Base-by-base conservation (phyloP, 2,797 vertebrate species). In the Syndactyla subalaris region DNA sequence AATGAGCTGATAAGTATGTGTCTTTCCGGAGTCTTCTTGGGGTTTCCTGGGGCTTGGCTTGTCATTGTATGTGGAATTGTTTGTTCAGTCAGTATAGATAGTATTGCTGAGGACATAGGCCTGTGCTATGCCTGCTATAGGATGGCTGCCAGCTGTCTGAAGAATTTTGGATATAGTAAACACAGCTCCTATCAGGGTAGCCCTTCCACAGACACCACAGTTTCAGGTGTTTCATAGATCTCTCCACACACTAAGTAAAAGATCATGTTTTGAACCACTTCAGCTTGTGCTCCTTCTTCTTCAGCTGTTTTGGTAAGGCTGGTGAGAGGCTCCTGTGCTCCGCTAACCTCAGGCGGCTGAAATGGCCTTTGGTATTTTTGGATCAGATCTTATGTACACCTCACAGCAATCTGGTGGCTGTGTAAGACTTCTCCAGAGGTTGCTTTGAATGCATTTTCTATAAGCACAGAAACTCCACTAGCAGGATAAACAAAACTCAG, bases 151-250 rank as follows among this genome's bases (percentile, higher is more conserved):
- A 75, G 29, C 18, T 39, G 15, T 10, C 10, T 71, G 54, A 70
- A 90, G n/a, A 78, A 13, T 46, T 79, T 38, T 52, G 39, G 10
- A 5, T 13, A 2, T 5, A 21, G 68, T 9, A 85, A 85, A 57
- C 5, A n/a, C 5, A n/a, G 3, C 6, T 62, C 36, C 39, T 41
- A 0, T 41, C 8, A 30, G 13, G n/a, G 17, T 20, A 59, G 30
- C 14, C 14, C 76, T 83, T 43, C 65, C 10, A 1, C 32, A 7
- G 8, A 26, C 9, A 48, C 7, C 16, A 29, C 3, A 2, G 27
- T 9, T 36, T 7, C 45, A 23, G 11, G 19, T 17, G 12, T 58
- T 71, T 68, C 34, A 12, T 0, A 20, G 21, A 6, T 32, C 6
- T 75, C 13, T 15, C 15, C 34, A 21, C 4, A 24, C 5, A 49